Base-by-base conservation (phyloP, 2,888 invertebrate genomes). In the Eucriotettix oculatus region DNA sequence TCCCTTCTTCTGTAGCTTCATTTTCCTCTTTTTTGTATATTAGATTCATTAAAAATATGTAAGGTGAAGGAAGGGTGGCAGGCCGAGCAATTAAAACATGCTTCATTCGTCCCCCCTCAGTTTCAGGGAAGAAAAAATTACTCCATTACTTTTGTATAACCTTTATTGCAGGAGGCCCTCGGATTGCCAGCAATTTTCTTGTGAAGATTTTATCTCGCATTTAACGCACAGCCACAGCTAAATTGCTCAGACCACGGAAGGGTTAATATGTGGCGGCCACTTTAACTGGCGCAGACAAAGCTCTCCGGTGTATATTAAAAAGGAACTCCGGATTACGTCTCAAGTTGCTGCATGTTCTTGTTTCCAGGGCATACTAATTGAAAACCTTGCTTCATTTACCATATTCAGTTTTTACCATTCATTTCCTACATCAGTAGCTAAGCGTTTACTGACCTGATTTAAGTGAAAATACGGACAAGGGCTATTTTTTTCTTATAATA, bases 21-120 rank as follows among this genome's bases (percentile, higher is more conserved):
- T 48, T 48, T n/a, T n/a, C 48, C 48, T 48, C 14, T n/a, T 48
- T 48, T 48, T 48, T 48, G 48, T 48, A 48, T 48, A 48, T 48
- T 48, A 48, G 48, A 12, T 48, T 48, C 48, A 48, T 48, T 48
- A 48, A 48, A 48, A 48, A 48, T 48, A 48, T 48, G 48, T 48
- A 48, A 48, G 48, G 48, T 48, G 48, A 48, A 48, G 29, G 29
- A 29, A 29, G 48, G 48, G 48, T 48, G 48, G 48, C 48, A 48
- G n/a, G 14, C n/a, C 14, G 48, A 62, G 62, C 62, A 62, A 62
- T 62, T 62, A 62, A 62, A 62, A 58, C 54, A 54, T 62, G 60
- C 52, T 53, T 60, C 62, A 62, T 12, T 48, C 48, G 48, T 48
- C n/a, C 48, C 48, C 48, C 48, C n/a, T 48, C 12, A 12, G n/a